Base-by-base conservation (phyloP, 2,797 vertebrate species). In the Sebastes reedi region DNA sequence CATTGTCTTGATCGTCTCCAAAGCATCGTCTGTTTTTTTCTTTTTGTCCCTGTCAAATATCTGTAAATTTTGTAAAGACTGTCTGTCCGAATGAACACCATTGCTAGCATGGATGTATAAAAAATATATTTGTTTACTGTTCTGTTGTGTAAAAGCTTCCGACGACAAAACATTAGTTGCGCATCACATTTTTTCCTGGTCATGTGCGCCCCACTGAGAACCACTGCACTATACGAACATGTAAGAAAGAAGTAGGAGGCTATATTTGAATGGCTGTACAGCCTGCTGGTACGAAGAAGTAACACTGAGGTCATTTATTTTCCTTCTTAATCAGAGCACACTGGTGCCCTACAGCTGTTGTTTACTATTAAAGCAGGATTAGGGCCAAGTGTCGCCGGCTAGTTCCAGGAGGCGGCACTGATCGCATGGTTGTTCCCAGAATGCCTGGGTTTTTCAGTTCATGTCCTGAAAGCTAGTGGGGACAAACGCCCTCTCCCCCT, bases 311-410 rank as follows among this genome's bases (percentile, higher is more conserved):
- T 71, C 6, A 55, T 82, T 79, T 84, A 16, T 34, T 69, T 77
- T 73, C 58, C 64, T 75, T 79, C 78, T 83, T 89, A 87, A 89
- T 91, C 81, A 64, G 80, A 81, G 84, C 36, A 27, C 30, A 72
- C 64, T 77, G 71, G 18, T 78, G 75, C 78, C 88, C 74, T 87
- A 80, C 80, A 92, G 88, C 92, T 91, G 87, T 84, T 92, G 88
- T 92, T 93, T 91, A 92, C 88, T 89, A 82, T 81, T 86, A 67
- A 83, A 83, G 75, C 77, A 32, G 91, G 87, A 93, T 93, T 87
- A 89, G 42, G 65, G 87, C 74, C 86, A 88, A 73, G 66, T 84
- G 86, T 85, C 72, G 25, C 71, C 25, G 67, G 68, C 72, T 77
- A 64, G 74, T 82, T 92, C 68, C 65, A 77, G 68, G 77, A 88